These are phyloP conservation scores for Pissodes strobi DNA, from an alignment of 1,140 invertebrate genomes.

Conservation along the genomic window DNA sequence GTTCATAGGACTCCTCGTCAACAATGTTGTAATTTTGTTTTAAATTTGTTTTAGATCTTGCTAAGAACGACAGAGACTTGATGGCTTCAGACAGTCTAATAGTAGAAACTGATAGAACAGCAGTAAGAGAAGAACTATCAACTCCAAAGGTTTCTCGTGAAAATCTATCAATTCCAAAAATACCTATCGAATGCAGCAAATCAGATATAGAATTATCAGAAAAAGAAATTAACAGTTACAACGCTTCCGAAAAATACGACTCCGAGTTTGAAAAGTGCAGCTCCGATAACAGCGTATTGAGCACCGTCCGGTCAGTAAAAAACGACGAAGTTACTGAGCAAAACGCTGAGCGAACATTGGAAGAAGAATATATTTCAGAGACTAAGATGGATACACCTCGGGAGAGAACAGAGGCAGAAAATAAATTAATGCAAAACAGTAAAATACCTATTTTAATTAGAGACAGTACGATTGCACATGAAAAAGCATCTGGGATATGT, in stretches of 20 bases:
- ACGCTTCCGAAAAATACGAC: constrained; percentile 1
- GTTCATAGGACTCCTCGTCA: no score
- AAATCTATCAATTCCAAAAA: background rate
- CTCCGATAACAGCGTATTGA: background rate
- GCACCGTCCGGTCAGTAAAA: background rate
- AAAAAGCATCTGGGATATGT: no score
- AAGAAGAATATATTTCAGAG: no score
- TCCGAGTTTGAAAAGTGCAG: constrained; percentile 10
- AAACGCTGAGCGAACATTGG: background rate
- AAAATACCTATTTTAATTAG: background rate
- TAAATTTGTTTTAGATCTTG: background rate
- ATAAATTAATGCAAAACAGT: constrained; percentile 7
- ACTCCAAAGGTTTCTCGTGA: background rate
- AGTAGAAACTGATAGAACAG: background rate
- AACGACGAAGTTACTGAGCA: background rate
- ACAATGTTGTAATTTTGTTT: background rate
- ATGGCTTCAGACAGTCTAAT: background rate
- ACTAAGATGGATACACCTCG: no score
- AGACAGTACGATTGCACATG: no score
- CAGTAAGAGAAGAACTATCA: background rate
- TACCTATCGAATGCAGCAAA: no score
- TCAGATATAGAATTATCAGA: constrained; percentile 7
- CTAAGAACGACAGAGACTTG: no score
- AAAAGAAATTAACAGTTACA: constrained; percentile 2
- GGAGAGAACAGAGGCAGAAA: constrained; percentile 1